Evolutionary conservation across 2,888 invertebrate genomes (phyloP), one percentile per base, ranked within the genome.

Genomic region (Amblyjoppa fuscipennis): DNA sequence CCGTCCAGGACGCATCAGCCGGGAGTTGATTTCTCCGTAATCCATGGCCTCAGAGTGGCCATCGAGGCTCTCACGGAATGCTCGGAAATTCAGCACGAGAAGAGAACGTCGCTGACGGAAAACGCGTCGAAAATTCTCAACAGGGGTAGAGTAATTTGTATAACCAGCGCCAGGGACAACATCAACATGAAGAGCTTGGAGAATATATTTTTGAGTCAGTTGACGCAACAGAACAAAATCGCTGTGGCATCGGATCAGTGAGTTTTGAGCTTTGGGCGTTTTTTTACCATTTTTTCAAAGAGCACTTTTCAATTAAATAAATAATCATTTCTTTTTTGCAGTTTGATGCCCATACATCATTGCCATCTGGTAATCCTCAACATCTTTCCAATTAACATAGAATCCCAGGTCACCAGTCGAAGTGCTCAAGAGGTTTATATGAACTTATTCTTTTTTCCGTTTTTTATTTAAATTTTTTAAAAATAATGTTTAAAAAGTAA

Each of bases 311-410:
- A 25, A 49, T 20, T 73, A 61, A 20, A 53, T 66, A 68, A 71
- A 28, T 71, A 16, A 49, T 45, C 5, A 5, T 79, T 81, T 82
- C 87, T 87, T 64, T 84, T 87, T 95, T 95, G 87, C 94, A 96
- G 97, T 90, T 94, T 97, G 71, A 94, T 98, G 86, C 96, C 96
- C 0, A 96, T 99, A 86, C 97, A 98, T 92, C 97, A 98, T 93
- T 98, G 98, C 91, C 98, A 99, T 94, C 95, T 99, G 90, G 97
- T 98, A 0, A 96, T 99, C 81, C 96, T 99, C 53, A 98, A 99
- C 94, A 96, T 98, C 11, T 97, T 97, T 89, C 98, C 99, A 0
- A 96, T 97, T 87, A 97, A 97, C 89, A 96, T 97, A 49, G 97
- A 97, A 75, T 96, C 97, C 0, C 95, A 96, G 93, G 97, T 98